These are phyloP conservation scores for Haplotaxodon microlepis DNA, from an alignment of 2,113 vertebrate species.

Conservation along the genomic window DNA sequence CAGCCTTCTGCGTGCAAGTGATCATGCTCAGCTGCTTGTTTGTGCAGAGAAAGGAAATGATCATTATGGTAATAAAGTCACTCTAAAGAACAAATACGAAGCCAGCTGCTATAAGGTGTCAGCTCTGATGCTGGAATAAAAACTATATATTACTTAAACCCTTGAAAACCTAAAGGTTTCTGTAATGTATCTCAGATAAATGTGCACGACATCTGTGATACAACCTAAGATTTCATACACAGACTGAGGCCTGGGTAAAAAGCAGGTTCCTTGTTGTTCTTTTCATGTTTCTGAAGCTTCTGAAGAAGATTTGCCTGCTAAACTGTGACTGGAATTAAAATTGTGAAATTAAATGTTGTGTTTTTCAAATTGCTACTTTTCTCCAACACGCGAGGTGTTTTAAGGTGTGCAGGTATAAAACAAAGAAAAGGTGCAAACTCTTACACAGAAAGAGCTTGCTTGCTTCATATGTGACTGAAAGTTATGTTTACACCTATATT, in stretches of 20 bases:
- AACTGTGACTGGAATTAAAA: neutral
- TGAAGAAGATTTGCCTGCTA: neutral
- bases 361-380: neutral
- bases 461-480: neutral
- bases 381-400: neutral
- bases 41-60: neutral
- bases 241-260: neutral
- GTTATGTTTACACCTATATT: neutral
- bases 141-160: neutral
- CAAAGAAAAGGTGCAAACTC: neutral
- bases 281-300: neutral
- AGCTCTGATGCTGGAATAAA: neutral
- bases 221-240: neutral
- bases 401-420: neutral
- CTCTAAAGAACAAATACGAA: neutral
- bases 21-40: neutral
- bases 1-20: neutral
- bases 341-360: neutral
- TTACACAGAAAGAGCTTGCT: neutral
- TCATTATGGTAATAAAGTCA: neutral
- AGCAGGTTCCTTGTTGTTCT: neutral
- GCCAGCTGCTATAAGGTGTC: neutral
- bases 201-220: neutral
- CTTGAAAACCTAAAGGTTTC: neutral
- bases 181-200: neutral